phyloP scores from a whole-genome alignment of 2,113 vertebrate genomes.

The Microcebus jonahi region DNA sequence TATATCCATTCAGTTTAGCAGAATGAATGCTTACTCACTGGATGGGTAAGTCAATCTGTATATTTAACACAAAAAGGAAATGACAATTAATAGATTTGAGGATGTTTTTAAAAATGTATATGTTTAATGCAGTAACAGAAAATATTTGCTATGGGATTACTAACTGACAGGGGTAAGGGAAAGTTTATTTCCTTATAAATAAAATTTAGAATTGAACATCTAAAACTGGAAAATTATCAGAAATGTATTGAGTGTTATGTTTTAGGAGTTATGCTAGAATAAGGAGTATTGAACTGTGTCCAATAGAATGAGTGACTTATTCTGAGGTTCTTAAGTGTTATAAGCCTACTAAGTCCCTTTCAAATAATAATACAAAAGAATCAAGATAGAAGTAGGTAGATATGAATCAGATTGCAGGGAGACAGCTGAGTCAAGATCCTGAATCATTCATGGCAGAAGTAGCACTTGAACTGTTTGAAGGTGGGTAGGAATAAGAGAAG shows the following conservation, averaged over 20 bases:
- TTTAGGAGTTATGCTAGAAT: background rate
- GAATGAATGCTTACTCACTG: constrained; percentile 52
- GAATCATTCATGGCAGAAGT: background rate
- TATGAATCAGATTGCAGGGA: background rate
- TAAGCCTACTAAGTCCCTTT: background rate
- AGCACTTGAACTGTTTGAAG: background rate
- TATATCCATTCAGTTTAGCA: constrained; percentile 41
- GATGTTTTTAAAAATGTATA: constrained; percentile 14
- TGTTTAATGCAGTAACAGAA: constrained; percentile 17
- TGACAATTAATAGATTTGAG: constrained; percentile 31
- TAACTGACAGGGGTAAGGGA: background rate
- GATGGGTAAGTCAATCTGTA: constrained; percentile 46
- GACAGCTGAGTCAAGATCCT: background rate
- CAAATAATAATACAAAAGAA: background rate
- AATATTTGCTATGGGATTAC: background rate
- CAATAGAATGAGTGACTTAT: background rate
- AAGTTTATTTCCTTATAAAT: constrained; percentile 9
- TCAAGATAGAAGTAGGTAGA: background rate
- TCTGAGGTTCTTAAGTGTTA: background rate
- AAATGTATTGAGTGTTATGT: background rate
- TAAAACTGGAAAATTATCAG: background rate
- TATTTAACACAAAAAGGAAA: constrained; percentile 47
- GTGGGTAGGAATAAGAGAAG: background rate
- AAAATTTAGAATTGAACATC: background rate
- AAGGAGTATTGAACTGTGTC: background rate